These are phyloP conservation scores for Sminthurides aquaticus DNA, from an alignment of 2,888 invertebrate genomes.

Conservation along the genomic window DNA sequence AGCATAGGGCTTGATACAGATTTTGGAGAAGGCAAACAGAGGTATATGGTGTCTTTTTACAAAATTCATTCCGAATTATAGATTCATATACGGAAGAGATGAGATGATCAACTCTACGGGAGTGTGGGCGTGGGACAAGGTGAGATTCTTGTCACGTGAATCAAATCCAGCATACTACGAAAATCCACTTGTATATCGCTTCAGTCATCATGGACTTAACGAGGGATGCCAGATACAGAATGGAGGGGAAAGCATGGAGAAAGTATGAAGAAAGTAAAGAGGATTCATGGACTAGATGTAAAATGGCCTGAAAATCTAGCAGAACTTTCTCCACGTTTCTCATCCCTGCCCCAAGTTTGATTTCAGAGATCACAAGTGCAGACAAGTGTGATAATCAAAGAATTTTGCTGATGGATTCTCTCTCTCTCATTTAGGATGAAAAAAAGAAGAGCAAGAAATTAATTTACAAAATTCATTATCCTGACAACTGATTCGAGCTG, in stretches of 20 bases:
- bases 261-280: neutral
- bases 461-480: slow-evolving; percentile 6
- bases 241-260: too few relatives aligned
- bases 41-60: too few relatives aligned
- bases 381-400: slow-evolving; percentile 8
- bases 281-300: too few relatives aligned
- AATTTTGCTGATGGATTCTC: neutral
- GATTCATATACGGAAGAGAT: too few relatives aligned
- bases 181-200: neutral
- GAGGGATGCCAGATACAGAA: neutral
- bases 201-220: neutral
- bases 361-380: neutral
- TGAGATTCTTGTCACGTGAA: neutral
- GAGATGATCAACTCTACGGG: too few relatives aligned
- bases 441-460: slow-evolving; percentile 16
- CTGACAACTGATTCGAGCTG: neutral
- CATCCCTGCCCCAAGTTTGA: neutral
- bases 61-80: too few relatives aligned
- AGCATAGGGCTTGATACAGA: too few relatives aligned
- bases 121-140: neutral
- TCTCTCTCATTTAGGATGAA: slow-evolving; percentile 1
- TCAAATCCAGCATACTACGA: neutral
- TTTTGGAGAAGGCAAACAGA: too few relatives aligned
- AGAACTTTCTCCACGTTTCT: too few relatives aligned
- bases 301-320: too few relatives aligned